Conservation (phyloP, 1,140 invertebrate genomes). For the Hycleus phaleratus region DNA sequence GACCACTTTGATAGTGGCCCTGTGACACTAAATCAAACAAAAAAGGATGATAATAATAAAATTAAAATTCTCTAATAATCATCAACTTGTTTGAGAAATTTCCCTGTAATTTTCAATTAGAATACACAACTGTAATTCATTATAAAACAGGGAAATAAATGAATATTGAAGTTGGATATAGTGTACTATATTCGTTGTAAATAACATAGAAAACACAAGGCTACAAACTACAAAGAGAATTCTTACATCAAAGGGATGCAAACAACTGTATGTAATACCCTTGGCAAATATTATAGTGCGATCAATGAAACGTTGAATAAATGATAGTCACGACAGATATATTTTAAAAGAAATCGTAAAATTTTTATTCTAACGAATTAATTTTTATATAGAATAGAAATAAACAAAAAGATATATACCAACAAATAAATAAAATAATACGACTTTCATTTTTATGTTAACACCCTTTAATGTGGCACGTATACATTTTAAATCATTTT, state of each 20-base stretch:
- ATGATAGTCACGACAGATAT: neutral
- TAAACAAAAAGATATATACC: no score
- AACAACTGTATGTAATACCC: no score
- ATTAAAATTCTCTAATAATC: conserved; percentile 9
- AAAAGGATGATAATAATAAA: conserved; percentile 1
- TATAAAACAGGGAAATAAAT: neutral
- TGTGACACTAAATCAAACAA: conserved; percentile 62
- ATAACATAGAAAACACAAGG: no score
- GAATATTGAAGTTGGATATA: no score
- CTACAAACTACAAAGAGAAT: no score
- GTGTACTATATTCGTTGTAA: no score
- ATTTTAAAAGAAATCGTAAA: conserved; percentile 5
- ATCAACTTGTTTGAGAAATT: neutral
- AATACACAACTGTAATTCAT: conserved; percentile 1
- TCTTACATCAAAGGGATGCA: no score
- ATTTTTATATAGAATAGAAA: no score
- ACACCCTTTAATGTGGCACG: no score
- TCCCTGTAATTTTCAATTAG: neutral
- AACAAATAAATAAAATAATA: neutral
- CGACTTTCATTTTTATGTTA: no score
- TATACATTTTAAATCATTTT: no score
- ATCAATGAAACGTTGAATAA: neutral
- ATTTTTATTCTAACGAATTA: neutral
- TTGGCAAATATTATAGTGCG: no score
- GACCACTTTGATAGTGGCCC: conserved; percentile 66